Conservation (phyloP, 2,888 invertebrate species). For the Alviniconcha strummeri region DNA sequence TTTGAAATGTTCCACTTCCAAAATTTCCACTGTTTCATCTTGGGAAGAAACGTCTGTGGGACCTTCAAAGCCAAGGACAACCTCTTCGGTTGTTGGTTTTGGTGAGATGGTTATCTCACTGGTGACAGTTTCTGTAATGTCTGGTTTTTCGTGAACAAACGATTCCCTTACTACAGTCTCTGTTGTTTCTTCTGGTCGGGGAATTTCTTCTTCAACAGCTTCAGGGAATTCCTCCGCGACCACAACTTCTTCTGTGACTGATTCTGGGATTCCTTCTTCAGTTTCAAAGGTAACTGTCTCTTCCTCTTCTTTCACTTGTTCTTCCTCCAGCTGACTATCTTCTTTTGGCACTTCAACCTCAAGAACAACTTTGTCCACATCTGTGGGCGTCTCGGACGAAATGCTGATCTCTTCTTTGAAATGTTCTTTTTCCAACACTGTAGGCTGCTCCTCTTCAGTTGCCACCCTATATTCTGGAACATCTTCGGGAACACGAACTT, state of each 20-base stretch:
- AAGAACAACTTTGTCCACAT: too few relatives aligned
- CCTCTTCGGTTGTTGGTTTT: too few relatives aligned
- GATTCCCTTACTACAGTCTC: neutral
- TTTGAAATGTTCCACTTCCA: constrained; percentile 11
- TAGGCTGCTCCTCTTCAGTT: neutral
- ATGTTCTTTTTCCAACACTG: neutral
- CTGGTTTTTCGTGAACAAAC: neutral
- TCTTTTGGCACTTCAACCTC: constrained; percentile 12
- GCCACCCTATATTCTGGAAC: constrained; percentile 6
- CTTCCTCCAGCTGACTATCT: neutral
- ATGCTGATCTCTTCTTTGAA: constrained; percentile 27
- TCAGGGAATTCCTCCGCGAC: neutral
- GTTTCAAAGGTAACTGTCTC: neutral
- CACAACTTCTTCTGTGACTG: neutral
- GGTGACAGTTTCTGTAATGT: neutral
- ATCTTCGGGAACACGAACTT: neutral
- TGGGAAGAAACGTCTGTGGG: too few relatives aligned
- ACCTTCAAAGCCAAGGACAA: too few relatives aligned
- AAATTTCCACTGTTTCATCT: too few relatives aligned
- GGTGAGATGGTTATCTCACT: too few relatives aligned
- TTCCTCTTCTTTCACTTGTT: constrained; percentile 11
- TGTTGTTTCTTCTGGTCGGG: neutral
- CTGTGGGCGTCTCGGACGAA: too few relatives aligned
- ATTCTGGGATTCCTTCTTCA: neutral
- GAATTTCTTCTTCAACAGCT: neutral